phyloP scores from a whole-genome alignment of 2,797 vertebrate genomes.

The Florisuga fusca region DNA sequence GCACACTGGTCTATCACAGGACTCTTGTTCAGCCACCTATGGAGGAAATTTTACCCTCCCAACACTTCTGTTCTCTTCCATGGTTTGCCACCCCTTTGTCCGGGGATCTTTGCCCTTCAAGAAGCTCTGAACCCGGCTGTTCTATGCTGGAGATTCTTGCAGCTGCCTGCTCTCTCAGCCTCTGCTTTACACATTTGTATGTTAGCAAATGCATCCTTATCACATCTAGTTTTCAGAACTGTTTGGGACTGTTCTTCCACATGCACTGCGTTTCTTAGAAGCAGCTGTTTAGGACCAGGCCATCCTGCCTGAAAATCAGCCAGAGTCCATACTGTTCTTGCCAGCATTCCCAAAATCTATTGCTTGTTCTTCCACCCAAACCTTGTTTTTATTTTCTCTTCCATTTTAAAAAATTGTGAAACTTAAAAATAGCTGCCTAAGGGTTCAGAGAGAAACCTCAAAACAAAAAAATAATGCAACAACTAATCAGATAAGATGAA shows the following conservation, averaged over 20 bases:
- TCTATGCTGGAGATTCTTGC: neutral
- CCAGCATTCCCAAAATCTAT: slow-evolving; percentile 31
- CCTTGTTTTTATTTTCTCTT: slow-evolving; percentile 38
- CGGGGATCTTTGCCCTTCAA: neutral
- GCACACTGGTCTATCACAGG: neutral
- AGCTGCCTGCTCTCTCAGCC: neutral
- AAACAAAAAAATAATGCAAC: slow-evolving; percentile 42
- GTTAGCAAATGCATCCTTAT: neutral
- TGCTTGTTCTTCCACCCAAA: slow-evolving; percentile 31
- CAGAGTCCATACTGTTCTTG: neutral
- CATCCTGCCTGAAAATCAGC: neutral
- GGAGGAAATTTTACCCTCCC: neutral
- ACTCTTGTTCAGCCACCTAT: neutral
- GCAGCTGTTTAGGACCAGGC: neutral
- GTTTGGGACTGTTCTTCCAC: neutral
- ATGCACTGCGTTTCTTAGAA: neutral
- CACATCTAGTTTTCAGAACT: neutral
- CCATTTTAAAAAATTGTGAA: slow-evolving; percentile 28
- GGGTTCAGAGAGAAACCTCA: slow-evolving; percentile 54
- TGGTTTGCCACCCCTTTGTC: neutral
- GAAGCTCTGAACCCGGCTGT: neutral
- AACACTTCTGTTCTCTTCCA: neutral
- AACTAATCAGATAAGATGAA: slow-evolving; percentile 72
- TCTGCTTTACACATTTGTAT: neutral
- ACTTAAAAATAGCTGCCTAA: slow-evolving; percentile 73